Percentiles rank a stretch among this genome's conserved stretches.
Evolutionary conservation across 2,797 vertebrate genomes (phyloP).

Genomic region (Pseudochromis fuscus): DNA sequence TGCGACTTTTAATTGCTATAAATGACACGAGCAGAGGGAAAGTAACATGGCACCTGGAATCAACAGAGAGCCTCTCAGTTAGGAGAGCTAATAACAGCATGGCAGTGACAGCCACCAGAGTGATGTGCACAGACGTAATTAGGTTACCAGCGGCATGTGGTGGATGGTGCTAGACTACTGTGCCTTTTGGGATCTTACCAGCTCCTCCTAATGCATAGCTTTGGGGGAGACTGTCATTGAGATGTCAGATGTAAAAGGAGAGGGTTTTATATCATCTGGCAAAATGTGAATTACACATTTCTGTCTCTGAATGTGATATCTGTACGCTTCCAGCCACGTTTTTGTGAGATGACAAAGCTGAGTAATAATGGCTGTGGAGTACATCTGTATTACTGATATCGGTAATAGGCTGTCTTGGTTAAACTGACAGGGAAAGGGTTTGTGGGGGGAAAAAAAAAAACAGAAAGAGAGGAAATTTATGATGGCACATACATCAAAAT

Average conservation of each 20-base stretch:
- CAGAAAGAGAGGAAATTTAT: background rate
- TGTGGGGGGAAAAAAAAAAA: too few relatives aligned
- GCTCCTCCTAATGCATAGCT: slow-evolving; percentile 47
- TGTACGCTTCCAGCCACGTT: slow-evolving; percentile 9
- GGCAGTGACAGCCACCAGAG: slow-evolving; percentile 72
- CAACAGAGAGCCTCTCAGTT: slow-evolving; percentile 62
- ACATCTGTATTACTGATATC: background rate
- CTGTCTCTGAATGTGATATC: background rate
- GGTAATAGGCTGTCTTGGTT: too few relatives aligned
- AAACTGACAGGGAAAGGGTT: too few relatives aligned
- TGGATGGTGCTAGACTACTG: slow-evolving; percentile 67
- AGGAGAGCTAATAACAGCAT: slow-evolving; percentile 71
- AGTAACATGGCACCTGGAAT: slow-evolving; percentile 57
- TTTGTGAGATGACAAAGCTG: background rate
- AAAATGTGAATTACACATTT: slow-evolving; percentile 40
- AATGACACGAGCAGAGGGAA: slow-evolving; percentile 50
- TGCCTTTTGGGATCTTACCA: slow-evolving; percentile 70
- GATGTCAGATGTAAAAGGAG: slow-evolving; percentile 41
- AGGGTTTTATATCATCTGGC: slow-evolving; percentile 35
- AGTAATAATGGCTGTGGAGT: background rate
- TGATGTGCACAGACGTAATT: slow-evolving; percentile 79
- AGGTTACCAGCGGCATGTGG: slow-evolving; percentile 78
- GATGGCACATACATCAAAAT: background rate
- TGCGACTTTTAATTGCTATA: slow-evolving; percentile 35
- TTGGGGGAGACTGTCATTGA: slow-evolving; percentile 64